Conservation (phyloP, 2,797 vertebrate genomes). For the Amniataba percoides region DNA sequence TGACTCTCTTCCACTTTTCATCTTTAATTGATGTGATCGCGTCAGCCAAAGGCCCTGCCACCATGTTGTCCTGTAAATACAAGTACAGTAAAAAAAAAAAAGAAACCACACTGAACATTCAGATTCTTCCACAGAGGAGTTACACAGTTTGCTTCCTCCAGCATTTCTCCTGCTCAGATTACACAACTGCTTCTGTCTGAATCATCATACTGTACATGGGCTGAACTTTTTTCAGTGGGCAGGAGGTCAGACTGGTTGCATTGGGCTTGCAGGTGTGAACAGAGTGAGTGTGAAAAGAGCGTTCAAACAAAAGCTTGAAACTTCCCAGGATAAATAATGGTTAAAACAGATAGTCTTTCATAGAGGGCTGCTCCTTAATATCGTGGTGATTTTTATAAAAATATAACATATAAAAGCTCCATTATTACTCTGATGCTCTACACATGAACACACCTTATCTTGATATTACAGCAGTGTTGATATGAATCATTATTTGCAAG, state of each 20-base stretch:
- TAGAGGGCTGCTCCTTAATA: no score
- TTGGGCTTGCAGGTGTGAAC: no score
- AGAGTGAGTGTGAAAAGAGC: no score
- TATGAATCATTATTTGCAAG: background rate
- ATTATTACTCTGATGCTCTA: background rate
- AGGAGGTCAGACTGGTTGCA: no score
- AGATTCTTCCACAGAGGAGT: background rate
- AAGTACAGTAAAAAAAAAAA: background rate
- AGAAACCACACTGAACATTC: background rate
- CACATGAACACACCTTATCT: background rate
- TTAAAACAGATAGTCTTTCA: no score
- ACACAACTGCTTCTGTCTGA: background rate
- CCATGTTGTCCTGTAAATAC: slow-evolving; percentile 42
- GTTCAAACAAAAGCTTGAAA: no score
- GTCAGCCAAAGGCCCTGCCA: slow-evolving; percentile 67
- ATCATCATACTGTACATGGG: background rate
- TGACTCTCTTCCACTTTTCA: slow-evolving; percentile 88
- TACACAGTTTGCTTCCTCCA: background rate
- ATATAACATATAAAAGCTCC: no score
- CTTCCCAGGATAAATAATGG: no score
- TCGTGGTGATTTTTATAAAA: no score
- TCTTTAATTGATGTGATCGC: slow-evolving; percentile 74
- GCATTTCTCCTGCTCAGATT: background rate
- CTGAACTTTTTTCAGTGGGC: background rate
- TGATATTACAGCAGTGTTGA: background rate